phyloP scores from a whole-genome alignment of 2,888 invertebrate genomes.

The Synanthedon tipuliformis region DNA sequence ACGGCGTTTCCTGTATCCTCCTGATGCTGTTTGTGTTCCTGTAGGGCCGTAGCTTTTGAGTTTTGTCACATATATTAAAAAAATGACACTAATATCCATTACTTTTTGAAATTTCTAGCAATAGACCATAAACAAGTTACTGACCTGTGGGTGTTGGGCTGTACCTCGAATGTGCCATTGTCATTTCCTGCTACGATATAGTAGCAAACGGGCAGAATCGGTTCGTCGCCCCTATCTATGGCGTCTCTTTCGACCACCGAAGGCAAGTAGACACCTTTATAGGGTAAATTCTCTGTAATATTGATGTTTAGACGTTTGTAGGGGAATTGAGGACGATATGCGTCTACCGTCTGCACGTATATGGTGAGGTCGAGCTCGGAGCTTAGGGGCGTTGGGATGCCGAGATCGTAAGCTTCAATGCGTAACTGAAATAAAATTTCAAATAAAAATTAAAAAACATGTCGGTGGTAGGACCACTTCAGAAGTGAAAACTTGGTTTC shows the following conservation, averaged over 20 bases:
- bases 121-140: slow-evolving; percentile 7
- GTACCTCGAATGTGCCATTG: slow-evolving; percentile 76
- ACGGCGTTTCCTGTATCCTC: no score
- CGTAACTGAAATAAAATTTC: slow-evolving; percentile 72
- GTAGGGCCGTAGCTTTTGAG: no score
- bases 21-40: no score
- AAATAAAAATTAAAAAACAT: no score
- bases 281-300: slow-evolving; percentile 74
- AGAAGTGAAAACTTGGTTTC: no score
- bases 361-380: slow-evolving; percentile 89
- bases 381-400: slow-evolving; percentile 86
- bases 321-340: slow-evolving; percentile 88
- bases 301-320: slow-evolving; percentile 77
- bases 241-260: slow-evolving; percentile 89
- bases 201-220: slow-evolving; percentile 89
- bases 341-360: slow-evolving; percentile 89
- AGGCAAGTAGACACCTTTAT: slow-evolving; percentile 77
- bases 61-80: no score
- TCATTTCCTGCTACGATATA: slow-evolving; percentile 90
- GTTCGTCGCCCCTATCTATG: slow-evolving; percentile 84
- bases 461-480: no score
- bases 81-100: background rate
- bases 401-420: slow-evolving; percentile 91
- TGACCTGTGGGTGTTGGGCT: slow-evolving; percentile 80
- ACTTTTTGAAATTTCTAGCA: background rate